phyloP scores from a whole-genome alignment of 2,113 vertebrate genomes.

The Falco punctatus region DNA sequence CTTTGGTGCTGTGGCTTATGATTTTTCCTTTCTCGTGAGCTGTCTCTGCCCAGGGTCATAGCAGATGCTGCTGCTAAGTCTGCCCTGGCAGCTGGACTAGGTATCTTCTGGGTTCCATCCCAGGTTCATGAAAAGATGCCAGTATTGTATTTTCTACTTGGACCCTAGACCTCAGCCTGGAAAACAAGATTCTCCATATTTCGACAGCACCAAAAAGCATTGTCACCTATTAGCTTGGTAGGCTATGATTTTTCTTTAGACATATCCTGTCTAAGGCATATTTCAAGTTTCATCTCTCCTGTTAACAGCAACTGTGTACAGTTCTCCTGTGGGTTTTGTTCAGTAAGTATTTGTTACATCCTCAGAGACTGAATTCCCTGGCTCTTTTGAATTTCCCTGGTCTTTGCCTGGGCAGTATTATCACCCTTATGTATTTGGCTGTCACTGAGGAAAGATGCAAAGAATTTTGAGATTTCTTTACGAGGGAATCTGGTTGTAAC shows the following conservation, averaged over 20 bases:
- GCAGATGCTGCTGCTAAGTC: background rate
- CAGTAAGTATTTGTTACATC: background rate
- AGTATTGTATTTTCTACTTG: background rate
- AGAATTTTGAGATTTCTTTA: background rate
- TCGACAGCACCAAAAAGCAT: background rate
- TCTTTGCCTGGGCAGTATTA: background rate
- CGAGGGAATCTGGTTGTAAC: background rate
- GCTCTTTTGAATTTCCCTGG: background rate
- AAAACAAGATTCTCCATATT: background rate
- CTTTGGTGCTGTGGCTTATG: background rate
- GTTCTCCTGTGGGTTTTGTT: background rate
- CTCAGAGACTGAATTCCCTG: background rate
- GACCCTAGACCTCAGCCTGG: background rate
- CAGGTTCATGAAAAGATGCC: background rate
- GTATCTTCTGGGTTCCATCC: background rate
- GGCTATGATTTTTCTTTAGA: background rate
- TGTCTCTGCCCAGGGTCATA: background rate
- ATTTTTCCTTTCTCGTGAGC: background rate
- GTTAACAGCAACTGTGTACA: background rate
- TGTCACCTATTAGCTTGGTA: background rate
- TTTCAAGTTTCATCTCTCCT: background rate
- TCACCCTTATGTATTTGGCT: background rate
- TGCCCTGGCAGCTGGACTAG: background rate
- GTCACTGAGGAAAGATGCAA: background rate
- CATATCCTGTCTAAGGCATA: background rate